Evolutionary conservation across 2,888 invertebrate genomes (phyloP), one percentile per base, ranked within the genome.

Genomic region (Leucozona laternaria): DNA sequence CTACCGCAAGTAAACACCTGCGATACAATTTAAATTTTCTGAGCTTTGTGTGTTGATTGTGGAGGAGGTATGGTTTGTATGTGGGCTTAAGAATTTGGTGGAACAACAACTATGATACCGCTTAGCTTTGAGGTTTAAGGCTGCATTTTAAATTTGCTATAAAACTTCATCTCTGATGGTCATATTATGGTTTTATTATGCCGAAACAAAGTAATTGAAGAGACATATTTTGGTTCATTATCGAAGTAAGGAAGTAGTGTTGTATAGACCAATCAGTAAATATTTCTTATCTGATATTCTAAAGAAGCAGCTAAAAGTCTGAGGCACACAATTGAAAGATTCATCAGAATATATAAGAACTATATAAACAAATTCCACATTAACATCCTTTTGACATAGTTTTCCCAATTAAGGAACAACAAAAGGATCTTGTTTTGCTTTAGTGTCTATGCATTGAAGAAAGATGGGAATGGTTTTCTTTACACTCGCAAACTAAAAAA

Each of bases 331-430:
- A 11, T 48, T 48, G 11, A 11, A 48, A 25, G 22, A 25, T 22
- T 50, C 4, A 2, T 31, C 31, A 31, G 31, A 6, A 45, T 17
- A 45, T 17, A 45, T 15, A 15, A 53, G 53, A 25, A 25, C 6
- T 53, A 25, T 6, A 31, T 53, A 28, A 15, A 28, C 15, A 53
- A 28, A 25, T 15, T 28, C 11, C n/a, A 28, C 62, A 62, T 76
- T 70, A 62, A 64, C 70, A 81, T 81, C 70, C 55, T 76, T 76
- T 81, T 81, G 80, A 81, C 80, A 81, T 76, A 81, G 80, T 81
- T 81, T 76, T 81, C 62, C 45, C 76, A 81, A 76, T 57, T 55
- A 76, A 70, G 53, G 60, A 62, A 53, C 25, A 68, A 62, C 22
- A n/a, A 40, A 58, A 45, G 68, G 58, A 40, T 37, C 62, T 72